These are phyloP conservation scores for Drosophila gaucha DNA, from an alignment of 2,888 invertebrate species.

Conservation along the genomic window DNA sequence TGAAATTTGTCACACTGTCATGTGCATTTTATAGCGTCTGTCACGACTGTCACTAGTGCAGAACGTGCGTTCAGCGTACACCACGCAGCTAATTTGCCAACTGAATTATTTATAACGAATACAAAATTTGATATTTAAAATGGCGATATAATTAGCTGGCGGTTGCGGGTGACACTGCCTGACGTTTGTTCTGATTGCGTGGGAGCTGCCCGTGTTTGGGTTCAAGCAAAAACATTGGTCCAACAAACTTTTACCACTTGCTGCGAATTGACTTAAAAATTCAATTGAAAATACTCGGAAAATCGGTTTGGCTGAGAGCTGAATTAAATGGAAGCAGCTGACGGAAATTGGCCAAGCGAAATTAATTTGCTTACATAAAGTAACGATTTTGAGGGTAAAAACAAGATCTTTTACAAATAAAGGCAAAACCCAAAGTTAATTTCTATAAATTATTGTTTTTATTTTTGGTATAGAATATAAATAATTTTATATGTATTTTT, in stretches of 20 bases:
- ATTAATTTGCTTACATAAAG: neutral
- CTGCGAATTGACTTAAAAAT: conserved; percentile 9
- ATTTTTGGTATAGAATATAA: no score
- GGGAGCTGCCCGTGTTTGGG: neutral
- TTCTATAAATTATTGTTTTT: no score
- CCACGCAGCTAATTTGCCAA: conserved; percentile 54
- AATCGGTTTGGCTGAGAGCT: conserved; percentile 35
- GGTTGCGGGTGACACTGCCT: conserved; percentile 13
- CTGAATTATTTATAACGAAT: conserved; percentile 56
- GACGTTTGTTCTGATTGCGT: conserved; percentile 4
- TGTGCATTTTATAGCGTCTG: conserved; percentile 63
- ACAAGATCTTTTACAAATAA: no score
- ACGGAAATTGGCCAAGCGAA: conserved; percentile 3
- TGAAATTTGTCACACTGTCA: conserved; percentile 79
- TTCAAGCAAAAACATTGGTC: neutral
- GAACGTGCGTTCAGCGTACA: conserved; percentile 14
- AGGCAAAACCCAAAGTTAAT: no score
- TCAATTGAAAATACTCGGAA: conserved; percentile 20
- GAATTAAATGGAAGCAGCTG: conserved; percentile 34
- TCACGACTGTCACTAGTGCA: conserved; percentile 41
- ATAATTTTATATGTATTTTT: no score
- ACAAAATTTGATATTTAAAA: conserved; percentile 65
- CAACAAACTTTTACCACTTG: conserved; percentile 13
- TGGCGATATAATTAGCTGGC: conserved; percentile 68
- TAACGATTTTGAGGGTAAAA: neutral